Conservation (phyloP, 2,797 vertebrate genomes). For the Myotis myotis region DNA sequence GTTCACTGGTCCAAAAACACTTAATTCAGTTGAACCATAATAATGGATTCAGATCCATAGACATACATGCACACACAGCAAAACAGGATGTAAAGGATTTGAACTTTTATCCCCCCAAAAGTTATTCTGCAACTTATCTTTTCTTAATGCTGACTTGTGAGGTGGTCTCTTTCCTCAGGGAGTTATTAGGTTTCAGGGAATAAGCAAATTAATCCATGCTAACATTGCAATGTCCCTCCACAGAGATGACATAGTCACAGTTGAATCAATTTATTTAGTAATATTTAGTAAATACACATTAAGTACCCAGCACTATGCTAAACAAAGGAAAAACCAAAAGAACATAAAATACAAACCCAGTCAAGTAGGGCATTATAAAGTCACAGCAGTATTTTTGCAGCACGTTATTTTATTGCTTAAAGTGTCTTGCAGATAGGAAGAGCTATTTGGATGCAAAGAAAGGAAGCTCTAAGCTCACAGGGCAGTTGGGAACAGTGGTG, state of each 20-base stretch:
- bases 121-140: not conserved
- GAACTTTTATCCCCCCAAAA: not conserved
- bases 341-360: slow-evolving; percentile 42
- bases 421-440: not conserved
- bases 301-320: not conserved
- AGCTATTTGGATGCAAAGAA: not conserved
- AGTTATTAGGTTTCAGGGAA: slow-evolving; percentile 11
- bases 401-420: not conserved
- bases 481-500: not conserved
- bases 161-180: not conserved
- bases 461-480: not conserved
- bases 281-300: slow-evolving; percentile 50
- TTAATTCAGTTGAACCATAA: not conserved
- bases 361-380: not conserved
- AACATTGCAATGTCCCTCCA: not conserved
- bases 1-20: not conserved
- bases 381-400: not conserved
- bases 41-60: not conserved
- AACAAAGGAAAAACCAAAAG: not conserved
- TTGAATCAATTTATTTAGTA: slow-evolving; percentile 51
- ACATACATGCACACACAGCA: not conserved
- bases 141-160: slow-evolving; percentile 2
- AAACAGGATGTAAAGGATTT: not conserved
- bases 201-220: slow-evolving; percentile 23
- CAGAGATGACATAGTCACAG: slow-evolving; percentile 21